Evolutionary conservation across 2,888 invertebrate genomes (phyloP), one percentile per base, ranked within the genome.

Genomic region (Dione juno): DNA sequence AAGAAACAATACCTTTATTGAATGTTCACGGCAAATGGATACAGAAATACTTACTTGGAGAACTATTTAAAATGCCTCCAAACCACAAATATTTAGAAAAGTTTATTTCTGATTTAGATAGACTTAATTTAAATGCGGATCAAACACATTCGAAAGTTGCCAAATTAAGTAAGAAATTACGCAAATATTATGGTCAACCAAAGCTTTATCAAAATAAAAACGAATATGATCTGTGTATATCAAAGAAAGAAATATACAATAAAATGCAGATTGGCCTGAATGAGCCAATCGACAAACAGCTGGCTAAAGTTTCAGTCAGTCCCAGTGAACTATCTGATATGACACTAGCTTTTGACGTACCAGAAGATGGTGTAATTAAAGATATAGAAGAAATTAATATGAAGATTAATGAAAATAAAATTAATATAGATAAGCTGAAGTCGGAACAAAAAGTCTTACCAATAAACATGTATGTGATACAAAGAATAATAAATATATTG

Each of bases 1-100:
- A 94, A 64, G 94, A 95, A 72, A 87, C 95, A 1, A 85, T 95
- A 53, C 94, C 95, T n/a, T 89, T 95, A 65, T 80, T 97, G 0
- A 92, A 94, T 75, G 90, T 96, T 13, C 96, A 97, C 81, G 96
- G 95, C 78, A 96, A 95, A 84, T 97, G 97, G 97, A 82, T 97
- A 48, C 86, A 94, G 19, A 97, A 97, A 81, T 93, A 95, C 85
- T 86, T 95, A 35, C 79, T 95, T 1, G 81, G 82, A 41, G 82
- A 81, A 65, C 71, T 92, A 35, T 84, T 84, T 48, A 82, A 80
- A 52, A 65, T 84, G n/a, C 77, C 82, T 6, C 69, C 73, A 9
- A 80, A 81, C 57, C 70, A 78, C 16, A 71, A 72, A 59, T 45
- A 84, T 7, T 59, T 76, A 6, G 74, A 74, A 5, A 75, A 79